Conservation (phyloP, 2,797 vertebrate genomes). For the Sebastes paucispinis region DNA sequence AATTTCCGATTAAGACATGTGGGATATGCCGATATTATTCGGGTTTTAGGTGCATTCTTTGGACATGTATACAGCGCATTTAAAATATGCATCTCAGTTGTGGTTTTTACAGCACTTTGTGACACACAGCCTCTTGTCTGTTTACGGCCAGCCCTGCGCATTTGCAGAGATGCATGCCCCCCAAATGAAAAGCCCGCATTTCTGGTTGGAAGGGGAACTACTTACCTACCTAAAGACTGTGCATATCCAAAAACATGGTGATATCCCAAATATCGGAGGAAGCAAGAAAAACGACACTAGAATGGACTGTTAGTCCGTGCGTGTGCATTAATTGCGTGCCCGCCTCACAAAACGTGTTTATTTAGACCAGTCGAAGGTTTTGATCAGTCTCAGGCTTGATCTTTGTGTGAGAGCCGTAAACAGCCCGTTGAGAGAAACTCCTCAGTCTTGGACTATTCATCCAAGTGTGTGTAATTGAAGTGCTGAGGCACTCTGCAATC, state of each 20-base stretch:
- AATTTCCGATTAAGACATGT: background rate
- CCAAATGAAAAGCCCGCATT: too few species aligned
- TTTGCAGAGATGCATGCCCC: too few species aligned
- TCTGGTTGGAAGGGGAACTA: too few species aligned
- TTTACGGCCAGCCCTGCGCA: too few species aligned
- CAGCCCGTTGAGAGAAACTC: slow-evolving; percentile 22
- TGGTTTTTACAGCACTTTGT: too few species aligned
- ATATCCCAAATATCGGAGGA: background rate
- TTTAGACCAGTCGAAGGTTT: slow-evolving; percentile 15
- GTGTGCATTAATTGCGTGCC: background rate
- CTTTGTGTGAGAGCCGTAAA: background rate
- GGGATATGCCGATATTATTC: background rate
- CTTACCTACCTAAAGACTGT: too few species aligned
- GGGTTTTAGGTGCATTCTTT: background rate
- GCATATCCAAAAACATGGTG: too few species aligned
- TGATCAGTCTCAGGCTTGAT: slow-evolving; percentile 20
- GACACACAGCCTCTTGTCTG: too few species aligned
- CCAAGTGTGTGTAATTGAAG: slow-evolving; percentile 54
- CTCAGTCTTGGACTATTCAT: slow-evolving; percentile 44
- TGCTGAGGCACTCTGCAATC: slow-evolving; percentile 45
- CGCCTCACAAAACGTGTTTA: background rate
- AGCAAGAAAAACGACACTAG: background rate
- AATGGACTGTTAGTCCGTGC: background rate
- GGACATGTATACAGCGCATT: background rate
- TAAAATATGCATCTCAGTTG: too few species aligned